Conservation (phyloP, 2,797 vertebrate genomes). For the Cichlasoma orientale region DNA sequence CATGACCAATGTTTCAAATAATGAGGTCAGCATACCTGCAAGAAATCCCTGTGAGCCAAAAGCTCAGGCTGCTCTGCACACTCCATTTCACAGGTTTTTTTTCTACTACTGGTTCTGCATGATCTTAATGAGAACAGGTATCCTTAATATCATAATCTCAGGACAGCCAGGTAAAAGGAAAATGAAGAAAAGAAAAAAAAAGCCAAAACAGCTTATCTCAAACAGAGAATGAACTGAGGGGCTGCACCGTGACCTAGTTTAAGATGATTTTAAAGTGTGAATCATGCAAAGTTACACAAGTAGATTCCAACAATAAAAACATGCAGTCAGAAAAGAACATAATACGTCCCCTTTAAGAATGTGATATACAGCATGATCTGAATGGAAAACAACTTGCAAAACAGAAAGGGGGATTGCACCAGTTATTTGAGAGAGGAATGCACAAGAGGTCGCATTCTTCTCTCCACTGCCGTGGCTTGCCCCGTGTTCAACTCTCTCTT, state of each 20-base stretch:
- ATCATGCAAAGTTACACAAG: neutral
- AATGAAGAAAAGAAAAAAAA: neutral
- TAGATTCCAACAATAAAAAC: neutral
- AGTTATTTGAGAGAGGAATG: slow-evolving; percentile 84
- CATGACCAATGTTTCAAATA: neutral
- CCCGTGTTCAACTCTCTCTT: slow-evolving; percentile 61
- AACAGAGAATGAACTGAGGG: neutral
- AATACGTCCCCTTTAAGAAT: neutral
- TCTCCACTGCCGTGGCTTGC: slow-evolving; percentile 70
- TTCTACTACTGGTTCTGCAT: neutral
- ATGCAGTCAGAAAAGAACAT: neutral
- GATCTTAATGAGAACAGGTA: neutral
- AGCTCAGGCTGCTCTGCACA: neutral
- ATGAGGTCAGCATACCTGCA: neutral
- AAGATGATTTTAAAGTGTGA: too few relatives aligned
- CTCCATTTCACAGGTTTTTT: neutral
- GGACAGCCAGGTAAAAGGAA: neutral
- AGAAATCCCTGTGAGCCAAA: neutral
- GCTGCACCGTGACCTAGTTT: neutral
- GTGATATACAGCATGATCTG: neutral
- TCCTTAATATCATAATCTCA: neutral
- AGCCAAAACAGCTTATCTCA: neutral
- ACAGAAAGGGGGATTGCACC: slow-evolving; percentile 64
- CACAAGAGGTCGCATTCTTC: slow-evolving; percentile 82
- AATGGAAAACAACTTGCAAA: slow-evolving; percentile 2